Evolutionary conservation across 2,888 invertebrate genomes (phyloP).

Genomic region (Phalera bucephala): DNA sequence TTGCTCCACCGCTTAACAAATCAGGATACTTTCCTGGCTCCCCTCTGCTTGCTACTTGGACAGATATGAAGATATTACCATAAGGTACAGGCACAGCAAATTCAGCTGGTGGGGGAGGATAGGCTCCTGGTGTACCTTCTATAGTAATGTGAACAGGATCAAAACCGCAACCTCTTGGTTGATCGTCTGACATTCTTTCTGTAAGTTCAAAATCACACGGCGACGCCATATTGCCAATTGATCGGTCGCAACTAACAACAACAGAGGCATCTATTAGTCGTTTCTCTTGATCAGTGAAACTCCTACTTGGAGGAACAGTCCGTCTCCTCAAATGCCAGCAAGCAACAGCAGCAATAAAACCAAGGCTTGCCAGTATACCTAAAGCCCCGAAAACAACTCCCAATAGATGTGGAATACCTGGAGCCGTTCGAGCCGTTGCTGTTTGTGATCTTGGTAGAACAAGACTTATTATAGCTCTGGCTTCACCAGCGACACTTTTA

Average conservation of each 20-base stretch:
- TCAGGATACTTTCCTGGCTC: constrained; percentile 87
- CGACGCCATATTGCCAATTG: constrained; percentile 85
- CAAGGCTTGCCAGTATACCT: constrained; percentile 86
- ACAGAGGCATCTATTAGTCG: constrained; percentile 91
- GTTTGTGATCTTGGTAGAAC: constrained; percentile 84
- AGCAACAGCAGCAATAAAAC: constrained; percentile 80
- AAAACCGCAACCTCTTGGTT: constrained; percentile 73
- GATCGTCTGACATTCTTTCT: constrained; percentile 67
- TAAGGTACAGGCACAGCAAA: constrained; percentile 81
- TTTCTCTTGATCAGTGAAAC: constrained; percentile 94
- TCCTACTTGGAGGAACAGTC: constrained; percentile 85
- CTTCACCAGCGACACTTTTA: constrained; percentile 85
- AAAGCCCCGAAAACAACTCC: constrained; percentile 89
- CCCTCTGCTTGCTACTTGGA: constrained; percentile 86
- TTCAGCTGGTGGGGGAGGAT: constrained; percentile 79
- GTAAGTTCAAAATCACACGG: constrained; percentile 79
- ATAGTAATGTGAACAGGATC: constrained; percentile 86
- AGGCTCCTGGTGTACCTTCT: constrained; percentile 78
- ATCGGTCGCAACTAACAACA: constrained; percentile 84
- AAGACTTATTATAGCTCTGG: constrained; percentile 84
- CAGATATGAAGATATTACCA: constrained; percentile 93
- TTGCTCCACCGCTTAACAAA: constrained; percentile 81
- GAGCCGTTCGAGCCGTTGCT: constrained; percentile 89
- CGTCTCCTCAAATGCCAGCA: constrained; percentile 87
- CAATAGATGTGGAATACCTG: constrained; percentile 88